phyloP scores from a whole-genome alignment of 2,888 invertebrate genomes.

The Miltochrista miniata region DNA sequence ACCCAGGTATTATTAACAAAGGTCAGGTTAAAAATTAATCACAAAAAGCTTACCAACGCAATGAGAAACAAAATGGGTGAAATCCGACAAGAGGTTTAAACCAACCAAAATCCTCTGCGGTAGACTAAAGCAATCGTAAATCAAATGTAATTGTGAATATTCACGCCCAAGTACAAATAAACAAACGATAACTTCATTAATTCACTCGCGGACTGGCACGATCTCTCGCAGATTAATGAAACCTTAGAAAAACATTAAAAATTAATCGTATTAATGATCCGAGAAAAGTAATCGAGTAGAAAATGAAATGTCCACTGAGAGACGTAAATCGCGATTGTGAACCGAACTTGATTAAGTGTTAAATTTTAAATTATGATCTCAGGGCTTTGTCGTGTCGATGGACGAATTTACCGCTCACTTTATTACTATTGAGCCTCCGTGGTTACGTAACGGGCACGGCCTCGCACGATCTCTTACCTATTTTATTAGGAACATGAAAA shows the following conservation, averaged over 20 bases:
- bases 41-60: background rate
- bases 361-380: conserved; percentile 75
- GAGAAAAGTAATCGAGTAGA: conserved; percentile 65
- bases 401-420: conserved; percentile 31
- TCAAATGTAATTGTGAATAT: conserved; percentile 47
- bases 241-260: conserved; percentile 62
- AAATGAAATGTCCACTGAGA: conserved; percentile 65
- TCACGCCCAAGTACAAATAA: conserved; percentile 36
- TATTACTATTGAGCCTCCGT: conserved; percentile 23
- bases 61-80: conserved; percentile 38
- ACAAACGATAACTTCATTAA: conserved; percentile 55
- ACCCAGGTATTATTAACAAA: too few species aligned
- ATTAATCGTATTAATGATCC: conserved; percentile 67
- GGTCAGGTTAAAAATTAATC: too few species aligned
- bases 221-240: conserved; percentile 30
- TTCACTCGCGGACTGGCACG: conserved; percentile 17
- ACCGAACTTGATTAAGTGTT: conserved; percentile 75
- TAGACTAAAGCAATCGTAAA: conserved; percentile 46
- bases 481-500: conserved; percentile 48
- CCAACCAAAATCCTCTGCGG: conserved; percentile 30
- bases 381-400: conserved; percentile 39
- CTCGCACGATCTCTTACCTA: conserved; percentile 20
- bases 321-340: conserved; percentile 73
- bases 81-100: conserved; percentile 39
- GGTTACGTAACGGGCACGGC: conserved; percentile 19